Evolutionary conservation across 2,113 vertebrate species (phyloP).

Genomic region (Micronycteris hirsuta): DNA sequence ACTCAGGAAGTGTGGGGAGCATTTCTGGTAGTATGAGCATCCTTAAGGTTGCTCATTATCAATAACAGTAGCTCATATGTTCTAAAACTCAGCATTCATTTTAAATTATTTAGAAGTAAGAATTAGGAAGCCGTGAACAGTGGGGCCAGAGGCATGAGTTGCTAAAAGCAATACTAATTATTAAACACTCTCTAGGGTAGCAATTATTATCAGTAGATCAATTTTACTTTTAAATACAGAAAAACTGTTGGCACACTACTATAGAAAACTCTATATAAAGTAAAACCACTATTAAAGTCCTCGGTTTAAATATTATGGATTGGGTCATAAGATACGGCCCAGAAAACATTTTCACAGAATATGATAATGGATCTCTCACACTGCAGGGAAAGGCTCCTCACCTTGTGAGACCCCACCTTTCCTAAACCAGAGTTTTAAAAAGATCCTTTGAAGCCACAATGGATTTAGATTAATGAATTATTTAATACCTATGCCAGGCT

Average conservation of each 20-base stretch:
- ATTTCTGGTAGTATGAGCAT: not conserved
- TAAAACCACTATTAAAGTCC: not conserved
- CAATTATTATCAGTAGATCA: constrained; percentile 16
- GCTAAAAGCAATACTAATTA: constrained; percentile 13
- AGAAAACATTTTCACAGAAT: not conserved
- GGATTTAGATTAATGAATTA: constrained; percentile 22
- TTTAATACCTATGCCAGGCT: not conserved
- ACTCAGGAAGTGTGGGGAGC: not conserved
- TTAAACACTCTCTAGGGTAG: not conserved
- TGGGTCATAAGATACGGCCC: not conserved
- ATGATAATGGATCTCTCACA: not conserved
- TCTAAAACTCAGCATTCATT: not conserved
- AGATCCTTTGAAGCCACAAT: not conserved
- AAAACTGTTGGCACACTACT: not conserved
- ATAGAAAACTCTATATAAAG: not conserved
- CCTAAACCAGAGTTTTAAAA: not conserved
- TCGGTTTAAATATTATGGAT: not conserved
- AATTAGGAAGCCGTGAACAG: not conserved
- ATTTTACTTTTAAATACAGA: not conserved
- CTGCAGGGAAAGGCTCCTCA: not conserved
- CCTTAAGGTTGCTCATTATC: not conserved
- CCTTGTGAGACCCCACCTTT: not conserved
- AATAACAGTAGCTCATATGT: not conserved
- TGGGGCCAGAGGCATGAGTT: not conserved
- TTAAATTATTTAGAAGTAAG: constrained; percentile 31